Percentiles rank a stretch among this genome's conserved stretches.
Conservation (phyloP, 2,888 invertebrate genomes). For the Phania funesta region DNA sequence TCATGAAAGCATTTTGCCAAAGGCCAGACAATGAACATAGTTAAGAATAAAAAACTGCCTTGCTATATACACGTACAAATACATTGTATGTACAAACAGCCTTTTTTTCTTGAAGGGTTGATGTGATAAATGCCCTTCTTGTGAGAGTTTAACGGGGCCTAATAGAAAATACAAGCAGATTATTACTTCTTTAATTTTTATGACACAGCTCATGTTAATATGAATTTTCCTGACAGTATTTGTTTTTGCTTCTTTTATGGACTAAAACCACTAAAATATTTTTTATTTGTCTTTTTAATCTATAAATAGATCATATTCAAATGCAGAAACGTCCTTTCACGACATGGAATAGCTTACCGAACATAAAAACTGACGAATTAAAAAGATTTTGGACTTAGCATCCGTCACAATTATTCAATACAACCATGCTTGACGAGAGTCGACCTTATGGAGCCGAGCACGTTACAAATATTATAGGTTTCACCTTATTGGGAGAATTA, state of each 20-base stretch:
- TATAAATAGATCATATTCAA: too few species aligned
- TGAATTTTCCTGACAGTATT: background rate
- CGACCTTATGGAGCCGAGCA: too few species aligned
- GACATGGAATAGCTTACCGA: too few species aligned
- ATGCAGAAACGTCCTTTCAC: too few species aligned
- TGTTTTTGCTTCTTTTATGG: slow-evolving; percentile 12
- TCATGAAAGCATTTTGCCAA: slow-evolving; percentile 61
- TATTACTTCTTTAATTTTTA: background rate
- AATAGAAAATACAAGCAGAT: background rate
- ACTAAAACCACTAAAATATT: too few species aligned
- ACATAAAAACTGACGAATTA: too few species aligned
- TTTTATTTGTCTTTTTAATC: too few species aligned
- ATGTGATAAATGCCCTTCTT: slow-evolving; percentile 5
- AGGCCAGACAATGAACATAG: slow-evolving; percentile 63
- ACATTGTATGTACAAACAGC: background rate
- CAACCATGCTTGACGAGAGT: too few species aligned
- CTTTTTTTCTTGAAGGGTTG: slow-evolving; percentile 24
- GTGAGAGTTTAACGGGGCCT: background rate
- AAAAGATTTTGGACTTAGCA: too few species aligned
- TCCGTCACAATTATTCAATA: too few species aligned
- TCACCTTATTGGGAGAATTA: too few species aligned
- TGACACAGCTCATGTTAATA: background rate
- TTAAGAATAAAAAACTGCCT: slow-evolving; percentile 56
- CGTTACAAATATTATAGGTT: too few species aligned
- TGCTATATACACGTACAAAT: slow-evolving; percentile 17